Conservation (phyloP, 2,113 vertebrate genomes). For the Larimichthys polyactis region DNA sequence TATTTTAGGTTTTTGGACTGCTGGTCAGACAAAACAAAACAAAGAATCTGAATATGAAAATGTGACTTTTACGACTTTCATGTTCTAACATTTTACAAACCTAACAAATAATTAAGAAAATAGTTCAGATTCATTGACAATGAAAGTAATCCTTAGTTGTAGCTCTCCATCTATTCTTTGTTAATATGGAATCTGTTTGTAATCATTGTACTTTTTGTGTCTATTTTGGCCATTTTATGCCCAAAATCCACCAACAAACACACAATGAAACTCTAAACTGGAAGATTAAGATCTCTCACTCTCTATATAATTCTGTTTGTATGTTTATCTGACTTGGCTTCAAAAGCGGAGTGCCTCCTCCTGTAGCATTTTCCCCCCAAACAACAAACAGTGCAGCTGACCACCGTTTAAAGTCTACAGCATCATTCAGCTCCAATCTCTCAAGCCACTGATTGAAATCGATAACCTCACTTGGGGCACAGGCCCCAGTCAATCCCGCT, state of each 20-base stretch:
- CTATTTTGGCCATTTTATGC: background rate
- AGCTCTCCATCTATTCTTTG: background rate
- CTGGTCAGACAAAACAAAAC: background rate
- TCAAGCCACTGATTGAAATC: slow-evolving; percentile 79
- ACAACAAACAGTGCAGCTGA: slow-evolving; percentile 61
- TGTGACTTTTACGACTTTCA: background rate
- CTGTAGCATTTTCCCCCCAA: slow-evolving; percentile 49
- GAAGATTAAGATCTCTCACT: slow-evolving; percentile 58
- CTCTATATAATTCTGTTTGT: slow-evolving; percentile 51
- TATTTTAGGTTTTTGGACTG: background rate
- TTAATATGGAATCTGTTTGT: background rate
- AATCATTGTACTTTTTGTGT: background rate
- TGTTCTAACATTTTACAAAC: background rate
- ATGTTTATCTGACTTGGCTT: slow-evolving; percentile 64
- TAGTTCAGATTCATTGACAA: background rate
- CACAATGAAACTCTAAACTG: slow-evolving; percentile 17
- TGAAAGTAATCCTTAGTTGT: background rate
- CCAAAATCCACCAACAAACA: slow-evolving; percentile 1
- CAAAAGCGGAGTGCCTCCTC: slow-evolving; percentile 60
- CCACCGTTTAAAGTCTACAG: slow-evolving; percentile 73
- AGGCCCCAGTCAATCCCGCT: slow-evolving; percentile 73
- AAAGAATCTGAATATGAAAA: background rate
- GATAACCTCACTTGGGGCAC: slow-evolving; percentile 76
- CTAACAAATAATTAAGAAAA: background rate
- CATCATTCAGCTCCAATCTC: slow-evolving; percentile 77